These are phyloP conservation scores for Azorinus chamasolen DNA, from an alignment of 2,888 invertebrate genomes.

Conservation along the genomic window DNA sequence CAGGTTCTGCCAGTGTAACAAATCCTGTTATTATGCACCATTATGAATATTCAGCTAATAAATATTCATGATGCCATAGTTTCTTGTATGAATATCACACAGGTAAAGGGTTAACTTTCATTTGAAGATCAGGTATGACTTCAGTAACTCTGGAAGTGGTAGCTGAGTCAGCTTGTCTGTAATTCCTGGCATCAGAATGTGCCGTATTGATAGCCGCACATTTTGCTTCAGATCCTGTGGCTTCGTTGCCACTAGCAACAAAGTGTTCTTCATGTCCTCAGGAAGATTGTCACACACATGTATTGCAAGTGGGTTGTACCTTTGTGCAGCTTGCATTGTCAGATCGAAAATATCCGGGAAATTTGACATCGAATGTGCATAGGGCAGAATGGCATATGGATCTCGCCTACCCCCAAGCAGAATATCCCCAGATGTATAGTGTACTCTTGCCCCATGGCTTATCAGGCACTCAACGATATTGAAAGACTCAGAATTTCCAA, in stretches of 20 bases:
- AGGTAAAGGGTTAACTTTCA: conserved; percentile 1
- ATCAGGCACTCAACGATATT: conserved; percentile 91
- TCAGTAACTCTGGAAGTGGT: conserved; percentile 75
- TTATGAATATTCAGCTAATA: too few species aligned
- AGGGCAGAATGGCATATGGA: conserved; percentile 93
- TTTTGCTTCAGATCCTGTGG: conserved; percentile 75
- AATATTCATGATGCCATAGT: too few species aligned
- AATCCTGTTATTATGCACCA: too few species aligned
- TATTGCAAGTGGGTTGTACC: conserved; percentile 93
- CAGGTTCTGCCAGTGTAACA: too few species aligned
- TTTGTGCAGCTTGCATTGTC: conserved; percentile 91
- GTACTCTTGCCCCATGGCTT: conserved; percentile 90
- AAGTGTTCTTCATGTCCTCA: conserved; percentile 89
- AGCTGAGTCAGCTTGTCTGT: conserved; percentile 65
- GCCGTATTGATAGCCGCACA: conserved; percentile 62
- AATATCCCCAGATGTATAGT: conserved; percentile 88
- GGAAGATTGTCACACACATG: conserved; percentile 90
- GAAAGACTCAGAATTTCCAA: conserved; percentile 89
- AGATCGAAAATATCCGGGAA: conserved; percentile 89
- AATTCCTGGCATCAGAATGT: conserved; percentile 52
- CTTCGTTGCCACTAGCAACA: conserved; percentile 87
- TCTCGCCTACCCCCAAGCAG: conserved; percentile 86
- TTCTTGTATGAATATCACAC: too few species aligned
- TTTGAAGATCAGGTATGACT: conserved; percentile 73
- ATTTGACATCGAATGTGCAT: conserved; percentile 90